Evolutionary conservation across 2,113 vertebrate species (phyloP).

Genomic region (Pluvialis apricaria): DNA sequence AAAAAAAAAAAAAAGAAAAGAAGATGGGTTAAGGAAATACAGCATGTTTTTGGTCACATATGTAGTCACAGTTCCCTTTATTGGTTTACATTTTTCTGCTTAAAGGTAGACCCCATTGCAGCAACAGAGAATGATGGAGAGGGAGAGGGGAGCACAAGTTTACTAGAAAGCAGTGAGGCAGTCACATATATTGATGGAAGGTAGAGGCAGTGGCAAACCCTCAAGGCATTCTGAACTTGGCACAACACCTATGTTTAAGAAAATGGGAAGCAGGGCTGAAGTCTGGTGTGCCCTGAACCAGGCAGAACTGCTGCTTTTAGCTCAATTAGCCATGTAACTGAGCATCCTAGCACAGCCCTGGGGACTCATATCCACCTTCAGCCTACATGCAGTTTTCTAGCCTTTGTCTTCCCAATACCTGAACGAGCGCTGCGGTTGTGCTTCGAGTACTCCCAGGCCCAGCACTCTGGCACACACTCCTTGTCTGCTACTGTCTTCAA

Average conservation of each 20-base stretch:
- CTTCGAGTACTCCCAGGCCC: neutral
- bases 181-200: neutral
- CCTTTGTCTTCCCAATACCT: neutral
- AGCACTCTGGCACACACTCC: neutral
- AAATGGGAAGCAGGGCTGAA: neutral
- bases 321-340: neutral
- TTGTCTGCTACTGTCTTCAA: slow-evolving; percentile 5
- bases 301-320: neutral
- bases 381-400: neutral
- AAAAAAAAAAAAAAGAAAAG: accelerated
- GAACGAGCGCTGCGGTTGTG: neutral
- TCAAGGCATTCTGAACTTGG: neutral
- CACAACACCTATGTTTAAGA: neutral
- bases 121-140: neutral
- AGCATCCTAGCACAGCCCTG: neutral
- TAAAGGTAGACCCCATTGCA: neutral
- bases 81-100: neutral
- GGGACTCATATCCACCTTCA: neutral
- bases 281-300: neutral
- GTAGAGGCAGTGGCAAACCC: neutral
- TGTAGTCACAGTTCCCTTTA: neutral
- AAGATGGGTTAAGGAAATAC: neutral
- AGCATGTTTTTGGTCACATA: neutral
- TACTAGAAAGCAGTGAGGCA: neutral
- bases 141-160: neutral